Conservation (phyloP, 2,888 invertebrate species). For the Synergus itoensis region DNA sequence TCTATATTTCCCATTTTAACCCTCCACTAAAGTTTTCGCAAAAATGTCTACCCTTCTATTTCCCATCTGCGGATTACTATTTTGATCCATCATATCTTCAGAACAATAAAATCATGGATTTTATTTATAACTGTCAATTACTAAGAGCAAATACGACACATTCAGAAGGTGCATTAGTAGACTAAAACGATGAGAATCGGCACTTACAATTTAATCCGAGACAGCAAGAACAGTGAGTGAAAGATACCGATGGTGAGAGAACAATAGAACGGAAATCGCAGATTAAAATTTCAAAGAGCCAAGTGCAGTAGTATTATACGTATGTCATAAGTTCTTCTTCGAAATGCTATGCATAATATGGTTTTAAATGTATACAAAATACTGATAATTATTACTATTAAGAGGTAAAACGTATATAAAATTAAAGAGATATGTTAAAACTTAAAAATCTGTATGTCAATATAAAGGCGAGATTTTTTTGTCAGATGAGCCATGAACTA, state of each 20-base stretch:
- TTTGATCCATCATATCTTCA: not conserved
- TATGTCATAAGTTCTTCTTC: conserved; percentile 9
- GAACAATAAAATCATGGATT: not conserved
- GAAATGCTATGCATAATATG: not conserved
- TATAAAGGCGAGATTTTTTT: not conserved
- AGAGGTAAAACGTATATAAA: not conserved
- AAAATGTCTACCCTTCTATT: not conserved
- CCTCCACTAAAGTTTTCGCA: conserved; percentile 43
- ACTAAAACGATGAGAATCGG: conserved; percentile 2
- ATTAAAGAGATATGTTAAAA: not conserved
- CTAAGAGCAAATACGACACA: no score
- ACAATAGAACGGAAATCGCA: conserved; percentile 16
- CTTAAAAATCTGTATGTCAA: not conserved
- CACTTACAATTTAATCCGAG: conserved; percentile 12
- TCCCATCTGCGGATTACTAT: not conserved
- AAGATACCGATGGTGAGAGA: conserved; percentile 23
- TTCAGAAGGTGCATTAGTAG: no score
- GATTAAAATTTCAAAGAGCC: conserved; percentile 40
- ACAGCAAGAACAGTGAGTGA: conserved; percentile 30
- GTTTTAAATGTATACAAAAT: not conserved
- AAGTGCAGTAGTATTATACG: conserved; percentile 22
- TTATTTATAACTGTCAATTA: not conserved
- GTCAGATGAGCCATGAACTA: conserved; percentile 43
- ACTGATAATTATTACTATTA: not conserved
- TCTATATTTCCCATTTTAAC: conserved; percentile 44